phyloP scores from a whole-genome alignment of 2,888 invertebrate genomes.

The Meloe dianella region DNA sequence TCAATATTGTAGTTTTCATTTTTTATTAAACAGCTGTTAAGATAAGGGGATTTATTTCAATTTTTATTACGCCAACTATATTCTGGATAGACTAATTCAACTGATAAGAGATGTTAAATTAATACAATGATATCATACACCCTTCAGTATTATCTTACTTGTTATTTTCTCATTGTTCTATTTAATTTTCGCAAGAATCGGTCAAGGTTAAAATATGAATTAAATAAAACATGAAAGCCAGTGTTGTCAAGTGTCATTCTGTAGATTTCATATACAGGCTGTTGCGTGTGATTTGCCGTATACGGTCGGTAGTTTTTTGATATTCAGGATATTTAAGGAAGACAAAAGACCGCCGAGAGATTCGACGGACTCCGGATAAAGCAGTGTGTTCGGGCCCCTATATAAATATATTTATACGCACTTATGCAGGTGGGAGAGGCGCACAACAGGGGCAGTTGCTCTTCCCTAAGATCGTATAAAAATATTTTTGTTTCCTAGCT shows the following conservation, averaged over 20 bases:
- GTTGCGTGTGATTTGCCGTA: no score
- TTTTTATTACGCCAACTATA: background rate
- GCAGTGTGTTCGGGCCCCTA: no score
- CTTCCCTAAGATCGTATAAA: no score
- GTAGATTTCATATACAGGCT: background rate
- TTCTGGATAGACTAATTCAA: background rate
- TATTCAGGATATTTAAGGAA: no score
- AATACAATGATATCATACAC: background rate
- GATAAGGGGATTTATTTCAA: background rate
- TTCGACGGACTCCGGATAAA: no score
- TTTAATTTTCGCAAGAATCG: background rate
- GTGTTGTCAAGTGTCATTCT: background rate
- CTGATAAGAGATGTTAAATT: background rate
- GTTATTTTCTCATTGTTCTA: background rate
- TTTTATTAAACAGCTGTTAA: background rate
- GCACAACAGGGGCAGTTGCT: no score
- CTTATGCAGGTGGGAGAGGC: no score
- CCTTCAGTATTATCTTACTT: background rate
- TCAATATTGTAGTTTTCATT: background rate
- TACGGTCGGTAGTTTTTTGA: no score
- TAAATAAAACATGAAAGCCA: background rate
- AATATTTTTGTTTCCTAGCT: no score
- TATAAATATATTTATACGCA: no score
- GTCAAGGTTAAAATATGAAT: conserved; percentile 4
- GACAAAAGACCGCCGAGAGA: no score